Base-by-base conservation (phyloP, 37 sponge, comb jelly and placozoan genomes). In the Corticium candelabrum region DNA sequence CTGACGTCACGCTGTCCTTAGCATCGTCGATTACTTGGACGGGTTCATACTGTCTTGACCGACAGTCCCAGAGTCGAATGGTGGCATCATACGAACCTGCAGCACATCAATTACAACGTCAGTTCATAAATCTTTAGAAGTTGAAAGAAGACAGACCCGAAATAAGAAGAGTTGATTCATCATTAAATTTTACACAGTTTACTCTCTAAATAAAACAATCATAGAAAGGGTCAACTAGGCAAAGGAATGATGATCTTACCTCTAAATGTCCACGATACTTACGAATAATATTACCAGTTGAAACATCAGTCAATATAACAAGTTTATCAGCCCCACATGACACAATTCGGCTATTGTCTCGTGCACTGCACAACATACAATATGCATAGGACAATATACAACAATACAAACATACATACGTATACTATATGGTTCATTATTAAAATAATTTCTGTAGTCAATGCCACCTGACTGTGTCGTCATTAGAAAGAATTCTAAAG, bases 61-160 rank as follows among this genome's bases (percentile, higher is more conserved):
- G 77, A 74, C 80, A 82, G 72, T 92, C 93, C 90, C 90, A 92
- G 57, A 69, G 78, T 15, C 90, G 78, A 29, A 92, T 85, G 56
- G 89, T 86, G 7, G 93, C 67, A 56, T 92, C 93, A 79, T 92
- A 92, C 7, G 93, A 92, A 34, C 87, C 93, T 92, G 38, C 36
- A 70, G 21, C 4, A 4, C 68, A 74, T 74, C 50, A 68, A 80
- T 72, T 30, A 33, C 74, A 11, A 3, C 7, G 33, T 5, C 3
- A 76, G 67, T 71, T 5, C 7, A 5, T 5, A 34, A 71, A 71
- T 31, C 34, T 35, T 35, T 71, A 5, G 7, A 71, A 71, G 32
- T 34, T 41, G 35, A 75, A 35, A 35, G 3, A 37, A 0, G 74
- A 69, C 74, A 27, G 37, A 91, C 92, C 95, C 74, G 95, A 87